Evolutionary conservation across 2,888 invertebrate species (phyloP).

Genomic region (Polyploca ridens): DNA sequence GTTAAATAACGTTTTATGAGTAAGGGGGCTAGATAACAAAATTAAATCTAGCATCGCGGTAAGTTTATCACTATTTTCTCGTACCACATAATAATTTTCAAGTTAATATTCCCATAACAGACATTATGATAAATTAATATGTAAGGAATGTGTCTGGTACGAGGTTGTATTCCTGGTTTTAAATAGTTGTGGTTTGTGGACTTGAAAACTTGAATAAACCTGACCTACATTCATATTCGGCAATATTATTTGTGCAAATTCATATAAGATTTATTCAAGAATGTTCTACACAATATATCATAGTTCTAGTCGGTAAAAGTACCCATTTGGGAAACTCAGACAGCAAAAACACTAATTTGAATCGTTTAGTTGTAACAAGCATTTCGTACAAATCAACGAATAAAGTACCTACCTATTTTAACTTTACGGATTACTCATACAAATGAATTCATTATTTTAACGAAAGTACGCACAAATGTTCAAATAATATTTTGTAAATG

Average conservation of each 20-base stretch:
- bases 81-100: background rate
- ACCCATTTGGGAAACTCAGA: background rate
- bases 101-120: background rate
- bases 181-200: slow-evolving; percentile 5
- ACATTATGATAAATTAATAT: background rate
- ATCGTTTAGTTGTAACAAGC: background rate
- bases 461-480: too few relatives aligned
- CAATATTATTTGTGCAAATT: background rate
- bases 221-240: background rate
- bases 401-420: background rate
- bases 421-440: background rate
- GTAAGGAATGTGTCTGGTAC: slow-evolving; percentile 10
- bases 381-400: background rate
- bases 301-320: background rate
- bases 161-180: slow-evolving; percentile 1
- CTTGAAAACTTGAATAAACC: background rate
- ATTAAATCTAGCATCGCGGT: background rate
- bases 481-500: background rate
- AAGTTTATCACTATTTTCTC: too few relatives aligned
- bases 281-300: background rate
- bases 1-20: too few relatives aligned
- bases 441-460: background rate
- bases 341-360: background rate
- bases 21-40: background rate
- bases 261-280: background rate